Conservation (phyloP, 2,797 vertebrate species). For the Crenuchus spilurus region DNA sequence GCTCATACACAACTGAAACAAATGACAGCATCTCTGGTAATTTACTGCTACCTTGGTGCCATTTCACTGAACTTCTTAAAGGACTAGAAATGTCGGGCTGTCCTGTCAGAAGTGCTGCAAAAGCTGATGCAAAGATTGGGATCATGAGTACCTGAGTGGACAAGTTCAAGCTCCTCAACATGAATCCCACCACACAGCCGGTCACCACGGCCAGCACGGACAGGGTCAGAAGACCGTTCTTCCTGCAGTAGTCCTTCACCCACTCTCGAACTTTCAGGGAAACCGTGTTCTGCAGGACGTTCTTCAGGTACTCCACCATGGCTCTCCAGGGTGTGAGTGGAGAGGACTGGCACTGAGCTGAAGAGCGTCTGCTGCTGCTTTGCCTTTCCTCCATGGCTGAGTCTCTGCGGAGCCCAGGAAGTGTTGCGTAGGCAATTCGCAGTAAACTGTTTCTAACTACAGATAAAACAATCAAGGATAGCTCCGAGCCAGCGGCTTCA, state of each 20-base stretch:
- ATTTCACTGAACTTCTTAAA: too few relatives aligned
- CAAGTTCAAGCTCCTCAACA: conserved; percentile 79
- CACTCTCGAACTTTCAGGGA: conserved; percentile 64
- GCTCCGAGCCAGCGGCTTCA: conserved; percentile 52
- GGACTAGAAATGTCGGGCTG: too few relatives aligned
- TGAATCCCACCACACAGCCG: conserved; percentile 83
- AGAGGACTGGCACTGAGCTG: conserved; percentile 10
- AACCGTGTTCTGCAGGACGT: conserved; percentile 43
- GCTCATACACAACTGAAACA: too few relatives aligned
- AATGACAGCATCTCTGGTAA: too few relatives aligned
- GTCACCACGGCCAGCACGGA: conserved; percentile 83
- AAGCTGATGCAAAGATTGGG: background rate
- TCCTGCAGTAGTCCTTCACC: conserved; percentile 75
- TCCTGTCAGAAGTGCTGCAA: too few relatives aligned
- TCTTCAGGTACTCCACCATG: conserved; percentile 73
- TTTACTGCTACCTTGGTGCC: too few relatives aligned
- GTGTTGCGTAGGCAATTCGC: conserved; percentile 56
- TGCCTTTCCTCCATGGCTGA: conserved; percentile 48
- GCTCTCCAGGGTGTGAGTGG: conserved; percentile 9
- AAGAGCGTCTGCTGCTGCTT: conserved; percentile 22
- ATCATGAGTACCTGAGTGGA: conserved; percentile 79
- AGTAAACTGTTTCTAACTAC: conserved; percentile 60
- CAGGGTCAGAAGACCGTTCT: conserved; percentile 84
- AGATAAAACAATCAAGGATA: conserved; percentile 69
- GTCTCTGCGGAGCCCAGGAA: conserved; percentile 57